Percentiles rank a stretch among this genome's conserved stretches.
Conservation (phyloP, 2,888 invertebrate species). For the Parascotia fuliginaria region DNA sequence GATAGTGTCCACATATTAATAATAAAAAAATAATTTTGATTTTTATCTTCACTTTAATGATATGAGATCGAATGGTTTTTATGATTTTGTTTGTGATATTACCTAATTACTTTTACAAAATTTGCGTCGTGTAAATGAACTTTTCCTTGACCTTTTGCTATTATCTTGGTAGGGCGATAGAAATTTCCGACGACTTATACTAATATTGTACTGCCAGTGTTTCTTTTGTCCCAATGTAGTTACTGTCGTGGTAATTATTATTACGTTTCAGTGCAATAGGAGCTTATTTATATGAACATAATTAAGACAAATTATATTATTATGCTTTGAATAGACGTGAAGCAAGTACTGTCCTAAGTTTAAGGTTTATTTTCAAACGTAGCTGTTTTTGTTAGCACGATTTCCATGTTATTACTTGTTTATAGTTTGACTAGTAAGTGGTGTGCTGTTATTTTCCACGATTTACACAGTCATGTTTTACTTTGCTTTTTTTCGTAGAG, state of each 20-base stretch:
- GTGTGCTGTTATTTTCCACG: neutral
- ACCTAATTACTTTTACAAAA: neutral
- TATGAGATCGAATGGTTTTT: too few species aligned
- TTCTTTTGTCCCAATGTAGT: conserved; percentile 17
- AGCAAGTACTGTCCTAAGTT: conserved; percentile 16
- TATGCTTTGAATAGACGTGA: conserved; percentile 15
- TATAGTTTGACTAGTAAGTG: neutral
- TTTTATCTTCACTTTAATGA: too few species aligned
- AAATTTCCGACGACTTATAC: conserved; percentile 3
- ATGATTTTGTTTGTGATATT: neutral
- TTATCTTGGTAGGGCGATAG: neutral
- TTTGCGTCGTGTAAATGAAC: neutral
- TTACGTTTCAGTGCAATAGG: conserved; percentile 39
- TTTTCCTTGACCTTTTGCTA: neutral
- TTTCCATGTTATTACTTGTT: neutral
- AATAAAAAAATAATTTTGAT: too few species aligned
- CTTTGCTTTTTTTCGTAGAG: too few species aligned
- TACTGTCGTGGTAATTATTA: conserved; percentile 8
- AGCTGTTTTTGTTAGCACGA: neutral
- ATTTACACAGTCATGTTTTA: neutral
- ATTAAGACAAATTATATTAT: conserved; percentile 14
- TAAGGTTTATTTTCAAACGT: conserved; percentile 15
- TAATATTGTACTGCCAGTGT: conserved; percentile 42
- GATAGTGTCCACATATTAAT: too few species aligned
- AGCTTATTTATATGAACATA: conserved; percentile 28